phyloP scores from a whole-genome alignment of 2,797 vertebrate genomes.

The Molossus molossus region DNA sequence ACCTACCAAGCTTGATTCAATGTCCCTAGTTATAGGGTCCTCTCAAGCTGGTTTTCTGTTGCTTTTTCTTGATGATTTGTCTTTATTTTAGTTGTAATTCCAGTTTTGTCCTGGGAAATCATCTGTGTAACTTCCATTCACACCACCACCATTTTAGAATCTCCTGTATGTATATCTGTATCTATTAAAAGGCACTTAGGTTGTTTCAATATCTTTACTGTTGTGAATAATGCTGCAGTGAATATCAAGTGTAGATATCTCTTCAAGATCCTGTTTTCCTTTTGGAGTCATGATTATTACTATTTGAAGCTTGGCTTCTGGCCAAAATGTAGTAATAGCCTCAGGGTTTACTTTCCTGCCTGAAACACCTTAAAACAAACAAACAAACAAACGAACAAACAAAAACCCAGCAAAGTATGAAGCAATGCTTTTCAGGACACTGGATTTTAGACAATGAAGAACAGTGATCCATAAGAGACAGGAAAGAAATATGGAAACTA shows the following conservation, averaged over 20 bases:
- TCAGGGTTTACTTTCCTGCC: not conserved
- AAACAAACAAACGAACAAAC: too few relatives aligned
- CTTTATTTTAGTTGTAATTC: too few relatives aligned
- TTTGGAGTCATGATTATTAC: not conserved
- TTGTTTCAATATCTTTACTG: not conserved
- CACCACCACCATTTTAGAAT: too few relatives aligned
- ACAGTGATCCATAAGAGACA: not conserved
- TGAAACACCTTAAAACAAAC: constrained; percentile 5
- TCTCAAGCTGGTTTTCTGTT: too few relatives aligned
- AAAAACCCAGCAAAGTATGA: not conserved
- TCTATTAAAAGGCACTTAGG: not conserved
- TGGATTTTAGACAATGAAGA: not conserved
- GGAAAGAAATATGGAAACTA: not conserved
- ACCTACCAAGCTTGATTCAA: too few relatives aligned
- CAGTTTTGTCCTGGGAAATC: too few relatives aligned
- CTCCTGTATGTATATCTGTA: not conserved
- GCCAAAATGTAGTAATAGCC: not conserved
- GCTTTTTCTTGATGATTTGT: too few relatives aligned
- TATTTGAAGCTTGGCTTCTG: constrained; percentile 8
- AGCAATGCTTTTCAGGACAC: not conserved
- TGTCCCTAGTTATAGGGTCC: too few relatives aligned
- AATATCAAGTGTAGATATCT: not conserved
- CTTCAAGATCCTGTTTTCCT: not conserved
- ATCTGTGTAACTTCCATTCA: too few relatives aligned
- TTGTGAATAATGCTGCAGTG: not conserved